Conservation (phyloP, 2,113 vertebrate genomes). For the Varanus salvator region DNA sequence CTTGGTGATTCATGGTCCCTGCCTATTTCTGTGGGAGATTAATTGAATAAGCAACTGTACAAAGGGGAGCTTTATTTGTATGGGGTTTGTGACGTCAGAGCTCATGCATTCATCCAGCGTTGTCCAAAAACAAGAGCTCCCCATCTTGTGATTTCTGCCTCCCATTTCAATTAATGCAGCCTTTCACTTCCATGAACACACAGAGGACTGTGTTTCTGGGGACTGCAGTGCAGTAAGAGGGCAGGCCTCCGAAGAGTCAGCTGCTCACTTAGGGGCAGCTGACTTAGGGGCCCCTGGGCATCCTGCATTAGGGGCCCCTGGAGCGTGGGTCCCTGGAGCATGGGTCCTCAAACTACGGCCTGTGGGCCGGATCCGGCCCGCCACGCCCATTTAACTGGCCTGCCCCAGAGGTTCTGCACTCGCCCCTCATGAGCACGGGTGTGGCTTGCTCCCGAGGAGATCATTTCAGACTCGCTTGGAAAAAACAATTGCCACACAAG, state of each 20-base stretch:
- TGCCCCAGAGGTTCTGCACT: no score
- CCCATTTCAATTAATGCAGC: constrained; percentile 22
- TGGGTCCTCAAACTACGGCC: no score
- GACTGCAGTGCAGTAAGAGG: neutral
- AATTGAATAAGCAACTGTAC: neutral
- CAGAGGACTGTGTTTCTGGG: neutral
- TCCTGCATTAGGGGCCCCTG: no score
- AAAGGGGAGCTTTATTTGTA: neutral
- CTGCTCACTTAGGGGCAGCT: neutral
- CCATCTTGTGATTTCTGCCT: neutral
- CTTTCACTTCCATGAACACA: constrained; percentile 5
- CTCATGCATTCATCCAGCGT: neutral
- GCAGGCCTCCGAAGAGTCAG: neutral
- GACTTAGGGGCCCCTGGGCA: no score
- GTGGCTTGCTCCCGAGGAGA: no score
- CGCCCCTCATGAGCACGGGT: no score
- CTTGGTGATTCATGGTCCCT: neutral
- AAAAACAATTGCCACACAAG: no score
- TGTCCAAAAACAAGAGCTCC: neutral
- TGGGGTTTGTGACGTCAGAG: neutral
- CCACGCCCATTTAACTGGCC: no score
- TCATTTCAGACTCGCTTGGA: no score
- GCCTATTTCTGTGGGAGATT: neutral
- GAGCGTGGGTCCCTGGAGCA: no score
- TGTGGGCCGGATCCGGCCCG: no score